phyloP scores from a whole-genome alignment of 2,113 vertebrate genomes.

The Dromaius novaehollandiae region DNA sequence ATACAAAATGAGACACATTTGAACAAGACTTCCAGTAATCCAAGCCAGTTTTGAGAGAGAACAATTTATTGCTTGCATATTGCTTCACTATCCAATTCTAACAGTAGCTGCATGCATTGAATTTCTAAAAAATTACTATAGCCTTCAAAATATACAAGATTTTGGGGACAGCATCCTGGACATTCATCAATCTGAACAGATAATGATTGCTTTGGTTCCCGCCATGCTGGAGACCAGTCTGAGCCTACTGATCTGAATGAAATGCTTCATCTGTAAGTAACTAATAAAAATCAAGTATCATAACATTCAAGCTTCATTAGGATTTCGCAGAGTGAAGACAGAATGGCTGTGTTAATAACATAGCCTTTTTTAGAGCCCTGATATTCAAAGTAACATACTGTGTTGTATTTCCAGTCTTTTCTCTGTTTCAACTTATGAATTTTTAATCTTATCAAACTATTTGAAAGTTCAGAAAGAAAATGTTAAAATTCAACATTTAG shows the following conservation, averaged over 20 bases:
- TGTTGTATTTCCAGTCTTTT: background rate
- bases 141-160: background rate
- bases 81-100: background rate
- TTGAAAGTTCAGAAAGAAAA: conserved; percentile 47
- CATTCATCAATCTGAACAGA: background rate
- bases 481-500: conserved; percentile 49
- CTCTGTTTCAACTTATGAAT: conserved; percentile 57
- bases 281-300: background rate
- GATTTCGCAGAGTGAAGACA: background rate
- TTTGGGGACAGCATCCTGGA: too few species aligned
- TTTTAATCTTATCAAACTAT: conserved; percentile 53
- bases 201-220: background rate
- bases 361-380: background rate
- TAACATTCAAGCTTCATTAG: background rate
- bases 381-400: background rate
- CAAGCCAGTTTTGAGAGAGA: background rate
- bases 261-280: background rate
- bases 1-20: background rate
- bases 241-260: background rate
- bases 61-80: background rate
- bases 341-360: background rate
- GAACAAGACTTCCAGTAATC: background rate
- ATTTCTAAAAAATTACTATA: background rate
- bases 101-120: background rate
- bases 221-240: background rate